Conservation (phyloP, 2,797 vertebrate species). For the Enteromius thamalakanensis region DNA sequence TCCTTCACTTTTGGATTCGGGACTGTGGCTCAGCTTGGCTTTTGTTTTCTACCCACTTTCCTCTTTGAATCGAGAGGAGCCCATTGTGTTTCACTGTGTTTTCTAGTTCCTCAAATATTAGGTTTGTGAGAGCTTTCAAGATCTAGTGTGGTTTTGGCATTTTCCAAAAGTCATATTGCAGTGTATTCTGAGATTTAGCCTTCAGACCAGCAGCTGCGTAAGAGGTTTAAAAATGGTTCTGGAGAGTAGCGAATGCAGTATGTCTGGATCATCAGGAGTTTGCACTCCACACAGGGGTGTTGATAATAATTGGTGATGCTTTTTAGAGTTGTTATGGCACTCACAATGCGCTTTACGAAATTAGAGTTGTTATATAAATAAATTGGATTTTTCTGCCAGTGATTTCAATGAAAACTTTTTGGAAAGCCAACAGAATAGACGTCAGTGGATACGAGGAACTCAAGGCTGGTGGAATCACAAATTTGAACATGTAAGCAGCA, state of each 20-base stretch:
- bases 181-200: conserved; percentile 2
- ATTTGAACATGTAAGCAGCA: neutral
- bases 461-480: neutral
- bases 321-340: conserved; percentile 7
- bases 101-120: neutral
- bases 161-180: neutral
- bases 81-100: neutral
- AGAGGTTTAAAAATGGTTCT: neutral
- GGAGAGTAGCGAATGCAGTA: no score
- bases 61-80: neutral
- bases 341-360: neutral
- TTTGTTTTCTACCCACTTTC: neutral
- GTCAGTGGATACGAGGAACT: neutral
- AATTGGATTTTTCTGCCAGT: neutral
- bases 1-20: neutral
- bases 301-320: neutral
- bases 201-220: neutral
- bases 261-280: neutral
- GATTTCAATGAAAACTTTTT: neutral
- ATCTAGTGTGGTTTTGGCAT: neutral
- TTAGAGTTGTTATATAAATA: neutral
- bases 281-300: neutral
- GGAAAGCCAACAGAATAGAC: neutral
- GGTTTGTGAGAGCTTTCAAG: neutral
- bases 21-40: neutral